These are phyloP conservation scores for Nemotelus nigrinus DNA, from an alignment of 2,888 invertebrate genomes.

Conservation along the genomic window DNA sequence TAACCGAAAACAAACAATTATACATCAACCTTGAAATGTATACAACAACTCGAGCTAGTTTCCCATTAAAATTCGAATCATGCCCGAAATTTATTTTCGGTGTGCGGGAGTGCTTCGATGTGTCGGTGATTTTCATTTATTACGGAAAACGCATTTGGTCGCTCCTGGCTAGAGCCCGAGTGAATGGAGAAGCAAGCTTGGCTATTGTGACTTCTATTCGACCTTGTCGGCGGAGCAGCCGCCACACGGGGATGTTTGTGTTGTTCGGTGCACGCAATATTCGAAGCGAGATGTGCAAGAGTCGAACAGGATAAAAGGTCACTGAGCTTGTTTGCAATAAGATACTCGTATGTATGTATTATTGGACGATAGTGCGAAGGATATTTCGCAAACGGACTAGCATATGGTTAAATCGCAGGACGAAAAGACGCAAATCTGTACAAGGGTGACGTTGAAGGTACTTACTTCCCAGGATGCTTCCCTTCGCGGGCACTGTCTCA, in stretches of 20 bases:
- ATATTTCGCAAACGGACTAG: background rate
- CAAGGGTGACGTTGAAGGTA: constrained; percentile 52
- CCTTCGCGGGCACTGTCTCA: constrained; percentile 69
- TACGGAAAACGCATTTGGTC: no score
- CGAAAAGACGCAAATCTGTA: background rate
- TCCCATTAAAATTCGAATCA: no score
- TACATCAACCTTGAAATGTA: no score
- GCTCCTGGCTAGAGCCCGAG: no score
- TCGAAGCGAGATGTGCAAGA: constrained; percentile 8
- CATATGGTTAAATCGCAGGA: background rate
- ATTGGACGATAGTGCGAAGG: background rate
- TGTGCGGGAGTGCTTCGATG: no score
- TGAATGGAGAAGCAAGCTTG: constrained; percentile 4
- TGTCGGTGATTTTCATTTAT: no score
- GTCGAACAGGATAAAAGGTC: background rate
- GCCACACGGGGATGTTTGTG: constrained; percentile 3
- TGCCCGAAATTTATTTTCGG: no score
- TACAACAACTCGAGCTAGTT: no score
- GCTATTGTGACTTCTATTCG: constrained; percentile 46
- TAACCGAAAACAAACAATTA: no score
- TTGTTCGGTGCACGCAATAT: constrained; percentile 7
- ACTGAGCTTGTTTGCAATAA: constrained; percentile 8
- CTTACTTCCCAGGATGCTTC: constrained; percentile 71
- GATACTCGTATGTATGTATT: background rate
- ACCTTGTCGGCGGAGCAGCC: constrained; percentile 35